Evolutionary conservation across 1,140 invertebrate species (phyloP), one percentile per base, ranked within the genome.

Genomic region (Pogonus chalceus): DNA sequence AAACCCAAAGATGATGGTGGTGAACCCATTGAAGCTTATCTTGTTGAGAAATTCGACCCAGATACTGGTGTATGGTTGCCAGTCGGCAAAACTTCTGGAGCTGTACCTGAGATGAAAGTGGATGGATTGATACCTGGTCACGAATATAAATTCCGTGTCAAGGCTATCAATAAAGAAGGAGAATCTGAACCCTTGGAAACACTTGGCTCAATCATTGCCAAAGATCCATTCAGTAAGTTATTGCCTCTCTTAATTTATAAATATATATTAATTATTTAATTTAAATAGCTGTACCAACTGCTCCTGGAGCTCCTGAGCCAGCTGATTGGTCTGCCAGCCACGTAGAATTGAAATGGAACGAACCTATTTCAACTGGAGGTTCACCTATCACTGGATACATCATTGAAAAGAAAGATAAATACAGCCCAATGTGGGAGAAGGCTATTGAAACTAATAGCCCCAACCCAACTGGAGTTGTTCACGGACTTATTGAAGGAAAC

Each of bases 1-100:
- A 87, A 90, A 71, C 94, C 95, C 1, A 96, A 93, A 66, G 96
- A 99, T 70, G 95, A 98, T 70, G 96, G 96, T 54, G 96, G 96
- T 9, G 87, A 94, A 67, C 92, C 92, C 1, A 86, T 98, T 60
- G 91, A 94, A 63, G 85, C 84, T 26, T 99, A 99, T 70, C 75
- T 96, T 43, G 87, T 99, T 14, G 96, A 99, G 72, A 99, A 98
- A 70, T 89, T 88, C 69, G 92, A 95, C 72, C 82, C 89, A 2
- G 90, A 93, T 58, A 90, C 88, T 20, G 90, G 91, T 9, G 78
- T 90, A 52, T 95, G 92, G 92, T 64, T 95, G 53, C 90, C 90
- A 16, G 86, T 90, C 48, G 91, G 88, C 39, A 88, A 87, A 70
- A 83, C 82, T 21, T 76, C 79, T 54, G 82, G 83, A 21, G 80